Base-by-base conservation (phyloP, 1,140 invertebrate genomes). In the Kradibia gibbosae region DNA sequence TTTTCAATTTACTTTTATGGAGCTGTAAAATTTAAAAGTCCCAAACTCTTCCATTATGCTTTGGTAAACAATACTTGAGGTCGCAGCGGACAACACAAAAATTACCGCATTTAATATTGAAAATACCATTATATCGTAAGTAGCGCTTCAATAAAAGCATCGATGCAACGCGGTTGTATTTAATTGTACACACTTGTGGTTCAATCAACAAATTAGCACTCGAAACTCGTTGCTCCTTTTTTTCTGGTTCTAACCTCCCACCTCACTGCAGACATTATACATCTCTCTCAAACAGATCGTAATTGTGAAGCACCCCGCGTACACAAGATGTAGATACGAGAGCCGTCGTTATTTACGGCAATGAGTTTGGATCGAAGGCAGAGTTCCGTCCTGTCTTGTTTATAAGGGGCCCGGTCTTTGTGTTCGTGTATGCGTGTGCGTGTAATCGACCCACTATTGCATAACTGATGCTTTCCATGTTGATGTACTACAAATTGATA, bases 321-420 rank as follows among this genome's bases (percentile, higher is more conserved):
- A 81, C 78, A 83, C 82, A 81, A 80, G 34, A 73, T 34, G 48
- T 5, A 28, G 74, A 81, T 79, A 74, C 78, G 28, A n/a, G 65
- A 17, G 28, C 39, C 42, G 22, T 22, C 31, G 73, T 77, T 83
- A 81, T 83, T 83, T 83, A 81, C 70, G 74, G 73, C 74, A 60
- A 81, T 25, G 74, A 74, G 75, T 28, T 50, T 39, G 20, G 13
- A 25, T 20, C 48, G 50, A 74, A 34, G 2, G 25, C 25, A 55
- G 72, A 22, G 72, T 22, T 20, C 31, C 34, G 73, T 62, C n/a
- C 22, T 20, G 25, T 39, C 67, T 39, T 42, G 67, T 45, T 71
- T n/a, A 20, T 71, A 45, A 45, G 48, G 17, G n/a, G n/a, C n/a
- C n/a, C n/a, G n/a, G n/a, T n/a, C n/a, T n/a, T n/a, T n/a, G n/a